A percentile compares a stretch with the other conserved stretches of the same genome.
These are phyloP conservation scores for Brachypteracias leptosomus DNA, from an alignment of 2,113 vertebrate species.

Conservation along the genomic window DNA sequence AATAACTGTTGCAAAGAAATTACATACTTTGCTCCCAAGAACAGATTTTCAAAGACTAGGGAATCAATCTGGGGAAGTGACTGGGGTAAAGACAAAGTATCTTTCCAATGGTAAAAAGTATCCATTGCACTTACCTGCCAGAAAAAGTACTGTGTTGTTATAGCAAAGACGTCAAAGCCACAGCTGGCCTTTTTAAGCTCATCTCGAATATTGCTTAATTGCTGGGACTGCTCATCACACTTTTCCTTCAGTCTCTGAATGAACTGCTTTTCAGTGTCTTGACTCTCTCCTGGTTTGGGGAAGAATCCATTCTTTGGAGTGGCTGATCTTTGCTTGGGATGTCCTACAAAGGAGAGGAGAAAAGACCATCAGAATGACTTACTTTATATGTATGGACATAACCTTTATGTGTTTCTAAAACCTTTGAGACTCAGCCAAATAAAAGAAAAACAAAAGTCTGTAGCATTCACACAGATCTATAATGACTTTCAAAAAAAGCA, in stretches of 20 bases:
- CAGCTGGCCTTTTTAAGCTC: slow-evolving; percentile 80
- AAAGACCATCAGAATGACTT: background rate
- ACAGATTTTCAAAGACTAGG: background rate
- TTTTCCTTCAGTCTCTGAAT: slow-evolving; percentile 83
- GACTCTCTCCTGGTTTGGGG: slow-evolving; percentile 72
- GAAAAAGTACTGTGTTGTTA: slow-evolving; percentile 91
- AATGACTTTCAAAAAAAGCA: background rate
- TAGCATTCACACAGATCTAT: background rate
- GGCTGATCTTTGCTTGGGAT: slow-evolving; percentile 74
- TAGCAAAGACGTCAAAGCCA: slow-evolving; percentile 85
- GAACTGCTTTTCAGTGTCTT: slow-evolving; percentile 82
- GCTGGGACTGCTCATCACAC: slow-evolving; percentile 82
- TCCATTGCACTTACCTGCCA: slow-evolving; percentile 78
- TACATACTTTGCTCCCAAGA: background rate
- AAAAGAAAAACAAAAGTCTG: background rate
- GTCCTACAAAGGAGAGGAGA: slow-evolving; percentile 65
- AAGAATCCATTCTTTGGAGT: slow-evolving; percentile 74
- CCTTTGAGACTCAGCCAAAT: background rate
- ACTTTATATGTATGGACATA: background rate
- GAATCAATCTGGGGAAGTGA: background rate
- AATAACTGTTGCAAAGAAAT: background rate
- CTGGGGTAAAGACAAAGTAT: background rate
- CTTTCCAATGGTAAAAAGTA: background rate
- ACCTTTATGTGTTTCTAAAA: background rate
- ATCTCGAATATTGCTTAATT: slow-evolving; percentile 75